Conservation (phyloP, 2,113 vertebrate species). For the Salvelinus fontinalis region DNA sequence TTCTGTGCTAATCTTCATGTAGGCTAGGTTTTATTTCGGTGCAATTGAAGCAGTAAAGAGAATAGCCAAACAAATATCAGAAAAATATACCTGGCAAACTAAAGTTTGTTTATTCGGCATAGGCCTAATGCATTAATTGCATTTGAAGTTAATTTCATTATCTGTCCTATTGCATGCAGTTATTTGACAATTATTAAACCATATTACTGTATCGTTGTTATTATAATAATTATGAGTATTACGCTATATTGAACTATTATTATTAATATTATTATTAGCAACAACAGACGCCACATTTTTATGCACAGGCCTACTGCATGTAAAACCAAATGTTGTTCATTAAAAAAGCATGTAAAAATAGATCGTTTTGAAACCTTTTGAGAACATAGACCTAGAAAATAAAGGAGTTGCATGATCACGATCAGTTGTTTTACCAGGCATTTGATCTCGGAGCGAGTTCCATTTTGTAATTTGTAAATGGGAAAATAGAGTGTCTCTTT, state of each 20-base stretch:
- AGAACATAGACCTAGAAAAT: no score
- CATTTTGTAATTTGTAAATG: neutral
- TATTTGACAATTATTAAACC: neutral
- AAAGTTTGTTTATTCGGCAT: neutral
- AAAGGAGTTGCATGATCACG: neutral
- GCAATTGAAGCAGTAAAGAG: no score
- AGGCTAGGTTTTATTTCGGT: neutral
- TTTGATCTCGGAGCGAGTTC: neutral
- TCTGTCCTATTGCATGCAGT: neutral
- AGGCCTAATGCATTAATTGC: neutral
- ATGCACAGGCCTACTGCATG: neutral
- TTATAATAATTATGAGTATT: neutral
- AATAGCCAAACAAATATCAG: no score
- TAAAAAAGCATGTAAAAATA: neutral
- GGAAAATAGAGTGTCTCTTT: neutral
- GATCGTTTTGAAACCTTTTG: neutral
- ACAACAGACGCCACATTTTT: no score
- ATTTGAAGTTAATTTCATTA: neutral
- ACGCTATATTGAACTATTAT: neutral
- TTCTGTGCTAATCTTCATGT: neutral
- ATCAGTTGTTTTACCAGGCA: neutral
- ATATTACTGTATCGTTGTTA: neutral
- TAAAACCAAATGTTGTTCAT: neutral
- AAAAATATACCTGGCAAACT: no score
- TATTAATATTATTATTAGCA: conserved; percentile 2